These are phyloP conservation scores for Sebastes diaconus DNA, from an alignment of 2,797 vertebrate genomes.

Conservation along the genomic window DNA sequence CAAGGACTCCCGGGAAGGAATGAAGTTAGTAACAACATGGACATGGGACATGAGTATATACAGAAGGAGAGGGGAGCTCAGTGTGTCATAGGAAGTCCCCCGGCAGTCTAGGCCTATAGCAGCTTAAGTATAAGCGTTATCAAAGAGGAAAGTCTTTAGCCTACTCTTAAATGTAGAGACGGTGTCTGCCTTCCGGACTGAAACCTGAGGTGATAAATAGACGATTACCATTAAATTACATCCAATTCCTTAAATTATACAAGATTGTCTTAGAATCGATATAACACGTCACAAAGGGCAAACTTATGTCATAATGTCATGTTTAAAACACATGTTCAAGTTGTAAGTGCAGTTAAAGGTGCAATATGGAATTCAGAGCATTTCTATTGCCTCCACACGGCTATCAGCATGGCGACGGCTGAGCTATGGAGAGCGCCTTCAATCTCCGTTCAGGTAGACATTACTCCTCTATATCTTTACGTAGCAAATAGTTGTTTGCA, in stretches of 20 bases:
- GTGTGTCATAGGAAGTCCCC: too few species aligned
- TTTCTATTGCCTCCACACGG: neutral
- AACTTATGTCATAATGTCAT: neutral
- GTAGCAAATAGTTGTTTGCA: neutral
- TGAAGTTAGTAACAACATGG: too few species aligned
- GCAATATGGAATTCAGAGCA: neutral
- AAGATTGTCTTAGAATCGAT: neutral
- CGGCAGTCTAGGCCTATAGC: too few species aligned
- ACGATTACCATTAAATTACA: neutral
- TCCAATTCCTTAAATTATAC: neutral
- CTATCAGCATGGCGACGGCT: neutral
- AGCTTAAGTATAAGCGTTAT: too few species aligned
- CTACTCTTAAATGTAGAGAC: too few species aligned
- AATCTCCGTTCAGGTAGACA: neutral
- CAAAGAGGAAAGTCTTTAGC: too few species aligned
- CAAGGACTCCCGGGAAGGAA: too few species aligned
- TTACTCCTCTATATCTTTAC: neutral
- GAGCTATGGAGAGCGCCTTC: neutral
- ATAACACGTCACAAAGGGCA: neutral
- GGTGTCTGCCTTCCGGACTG: too few species aligned
- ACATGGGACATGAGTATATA: too few species aligned
- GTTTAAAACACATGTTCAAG: slow-evolving; percentile 4
- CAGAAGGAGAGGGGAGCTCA: too few species aligned
- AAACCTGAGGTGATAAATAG: neutral
- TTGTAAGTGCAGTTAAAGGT: neutral